These are phyloP conservation scores for Sminthurinus aureus DNA, from an alignment of 2,888 invertebrate genomes.

Conservation along the genomic window DNA sequence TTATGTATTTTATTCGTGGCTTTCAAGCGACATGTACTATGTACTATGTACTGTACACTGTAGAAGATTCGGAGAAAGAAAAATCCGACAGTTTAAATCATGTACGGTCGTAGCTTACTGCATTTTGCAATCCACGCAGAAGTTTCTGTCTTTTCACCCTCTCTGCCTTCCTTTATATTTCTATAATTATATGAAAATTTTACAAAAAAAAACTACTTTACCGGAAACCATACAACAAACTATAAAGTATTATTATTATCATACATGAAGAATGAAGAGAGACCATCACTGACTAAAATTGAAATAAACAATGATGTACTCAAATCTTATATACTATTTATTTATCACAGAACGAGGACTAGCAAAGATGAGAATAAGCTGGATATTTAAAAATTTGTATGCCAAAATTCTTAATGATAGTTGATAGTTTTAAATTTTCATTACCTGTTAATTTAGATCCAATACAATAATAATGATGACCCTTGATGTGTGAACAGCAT, in stretches of 20 bases:
- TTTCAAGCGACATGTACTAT: slow-evolving; percentile 37
- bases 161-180: not conserved
- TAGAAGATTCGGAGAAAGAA: slow-evolving; percentile 25
- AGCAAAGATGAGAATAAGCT: too few species aligned
- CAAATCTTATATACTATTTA: not conserved
- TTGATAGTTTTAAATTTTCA: too few species aligned
- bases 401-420: too few species aligned
- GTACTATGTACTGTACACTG: not conserved
- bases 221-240: not conserved
- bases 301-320: not conserved
- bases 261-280: too few species aligned
- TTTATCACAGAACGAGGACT: too few species aligned
- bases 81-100: slow-evolving; percentile 40
- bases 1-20: slow-evolving; percentile 47
- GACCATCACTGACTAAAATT: slow-evolving; percentile 8
- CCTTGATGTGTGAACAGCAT: too few species aligned
- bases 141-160: slow-evolving; percentile 21
- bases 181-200: not conserved
- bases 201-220: too few species aligned
- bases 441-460: too few species aligned
- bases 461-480: too few species aligned
- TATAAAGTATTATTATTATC: not conserved
- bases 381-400: too few species aligned
- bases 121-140: slow-evolving; percentile 40
- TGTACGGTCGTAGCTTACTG: slow-evolving; percentile 30